Base-by-base conservation (phyloP, 2,113 vertebrate genomes). In the Brienomyrus brachyistius region DNA sequence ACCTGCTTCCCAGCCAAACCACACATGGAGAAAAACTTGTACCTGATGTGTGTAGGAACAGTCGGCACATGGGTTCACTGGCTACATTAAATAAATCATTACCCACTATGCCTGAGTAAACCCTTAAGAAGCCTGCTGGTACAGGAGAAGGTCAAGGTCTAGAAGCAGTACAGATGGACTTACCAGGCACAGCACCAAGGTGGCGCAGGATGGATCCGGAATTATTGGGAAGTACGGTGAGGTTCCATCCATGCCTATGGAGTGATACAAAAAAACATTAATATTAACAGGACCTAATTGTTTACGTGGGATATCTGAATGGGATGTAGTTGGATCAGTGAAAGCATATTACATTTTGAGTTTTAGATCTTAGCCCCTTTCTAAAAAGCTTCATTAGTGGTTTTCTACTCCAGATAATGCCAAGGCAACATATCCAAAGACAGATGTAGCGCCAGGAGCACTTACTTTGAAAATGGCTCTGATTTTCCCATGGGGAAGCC, bases 141-240 rank as follows among this genome's bases (percentile, higher is more conserved):
- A 19, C 74, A 77, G 74, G 35, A 19, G 13, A 48, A 84, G 82
- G 45, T 48, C 82, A 84, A 11, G 9, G 82, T 47, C 8, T 23
- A 84, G 82, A 21, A 43, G 35, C 7, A 45, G 77, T 19, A 47
- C 35, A 19, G 43, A 48, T 23, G 10, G 2, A 45, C 95, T 95
- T 40, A 40, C 40, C 40, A 40, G 40, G 40, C 40, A 40, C 40
- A 40, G 40, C 40, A 40, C 40, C 40, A 40, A 40, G 97, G 94
- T 98, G 97, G 95, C 97, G 97, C 95, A 98, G 96, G 96, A 98
- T 97, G 96, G 97, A 98, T 94, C 97, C 97, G 91, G 97, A 97
- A 95, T 98, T 98, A 96, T 97, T 98, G 92, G 97, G 97, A 96
- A 98, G 97, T 95, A 98, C 96, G 92, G 97, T 97, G 90, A 98